Evolutionary conservation across 2,113 vertebrate species (phyloP), one percentile per base, ranked within the genome.

Genomic region (Anser brachyrhynchus): DNA sequence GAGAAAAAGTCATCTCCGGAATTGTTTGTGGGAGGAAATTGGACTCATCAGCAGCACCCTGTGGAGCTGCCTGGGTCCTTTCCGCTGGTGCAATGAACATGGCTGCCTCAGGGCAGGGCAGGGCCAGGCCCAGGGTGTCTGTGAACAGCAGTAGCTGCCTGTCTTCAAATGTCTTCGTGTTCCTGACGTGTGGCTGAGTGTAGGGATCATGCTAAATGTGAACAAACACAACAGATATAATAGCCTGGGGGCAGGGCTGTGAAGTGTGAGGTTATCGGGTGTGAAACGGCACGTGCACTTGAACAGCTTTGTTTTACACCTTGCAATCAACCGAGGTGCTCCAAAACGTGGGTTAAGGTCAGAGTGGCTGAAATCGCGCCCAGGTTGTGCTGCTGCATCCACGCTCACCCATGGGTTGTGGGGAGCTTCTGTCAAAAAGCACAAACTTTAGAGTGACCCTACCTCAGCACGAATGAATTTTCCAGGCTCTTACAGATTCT

Each of bases 1-100:
- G 20, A 87, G 33, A 73, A 77, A 79, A 83, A 58, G 90, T 86
- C 85, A 93, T 72, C 59, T 90, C 90, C 85, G 62, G 26, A 90
- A 64, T 46, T 52, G 29, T 3, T 0, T 20, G n/a, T 31, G 28
- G 65, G 64, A 81, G 55, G 58, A 66, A 19, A 31, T 5, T 17
- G 64, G n/a, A 31, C 54, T 85, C 37, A 51, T 39, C 82, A 90
- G 37, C 81, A 94, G 33, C 77, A 74, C 66, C 85, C 90, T 66
- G 64, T 44, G 62, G 69, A 89, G 51, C 33, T 66, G 43, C 17
- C 29, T 4, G 55, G 91, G 52, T 14, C 54, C 74, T 59, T 65
- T 17, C 26, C 57, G 1, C n/a, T 3, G 54, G 4, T 65, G 87
- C 26, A 37, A 31, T 58, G 81, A n/a, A 49, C 72, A 18, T 1